Evolutionary conservation across 1,140 invertebrate species (phyloP).

Genomic region (Wasmannia auropunctata): DNA sequence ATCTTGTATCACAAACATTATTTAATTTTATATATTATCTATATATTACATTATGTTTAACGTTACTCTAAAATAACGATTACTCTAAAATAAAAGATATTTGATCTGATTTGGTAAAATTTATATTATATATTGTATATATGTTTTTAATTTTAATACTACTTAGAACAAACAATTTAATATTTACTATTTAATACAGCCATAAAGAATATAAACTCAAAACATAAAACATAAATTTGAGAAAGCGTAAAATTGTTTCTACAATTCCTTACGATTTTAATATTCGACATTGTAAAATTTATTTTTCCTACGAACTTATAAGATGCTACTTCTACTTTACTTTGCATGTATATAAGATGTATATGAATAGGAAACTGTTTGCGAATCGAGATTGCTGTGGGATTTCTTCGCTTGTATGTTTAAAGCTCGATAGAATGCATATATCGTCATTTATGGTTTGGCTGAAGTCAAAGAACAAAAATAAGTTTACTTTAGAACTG

Average conservation of each 20-base stretch:
- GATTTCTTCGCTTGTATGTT: slow-evolving; percentile 51
- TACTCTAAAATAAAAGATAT: neutral
- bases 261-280: neutral
- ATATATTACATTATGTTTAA: too few relatives aligned
- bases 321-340: slow-evolving; percentile 25
- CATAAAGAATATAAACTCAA: neutral
- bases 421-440: slow-evolving; percentile 54
- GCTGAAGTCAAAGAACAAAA: slow-evolving; percentile 53
- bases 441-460: slow-evolving; percentile 56
- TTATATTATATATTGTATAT: neutral
- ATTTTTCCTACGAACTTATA: neutral
- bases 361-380: slow-evolving; percentile 53
- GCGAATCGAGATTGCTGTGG: slow-evolving; percentile 56
- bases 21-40: too few relatives aligned
- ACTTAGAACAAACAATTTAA: neutral
- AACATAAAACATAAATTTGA: neutral
- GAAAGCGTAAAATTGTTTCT: neutral
- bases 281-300: slow-evolving; percentile 20
- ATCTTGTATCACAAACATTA: neutral
- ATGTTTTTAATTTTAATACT: neutral
- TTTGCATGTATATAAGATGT: slow-evolving; percentile 31
- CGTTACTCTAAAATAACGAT: too few relatives aligned
- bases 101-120: neutral
- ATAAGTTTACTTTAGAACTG: slow-evolving; percentile 46
- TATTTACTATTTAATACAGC: neutral